Base-by-base conservation (phyloP, 2,113 vertebrate species). In the Origma solitaria region DNA sequence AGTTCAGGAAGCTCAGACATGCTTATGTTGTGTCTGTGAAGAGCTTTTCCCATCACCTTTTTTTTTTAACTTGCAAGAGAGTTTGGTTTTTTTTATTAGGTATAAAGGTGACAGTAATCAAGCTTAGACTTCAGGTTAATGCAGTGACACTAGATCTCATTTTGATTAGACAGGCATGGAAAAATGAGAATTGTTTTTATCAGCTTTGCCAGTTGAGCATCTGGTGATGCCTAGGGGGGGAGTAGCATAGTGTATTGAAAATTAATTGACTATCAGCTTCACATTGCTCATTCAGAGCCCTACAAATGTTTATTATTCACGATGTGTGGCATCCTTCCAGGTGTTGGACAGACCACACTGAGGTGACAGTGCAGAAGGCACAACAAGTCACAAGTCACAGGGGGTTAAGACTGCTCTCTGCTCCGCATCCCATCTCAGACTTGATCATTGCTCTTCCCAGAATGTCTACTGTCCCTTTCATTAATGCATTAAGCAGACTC, bases 251-350 rank as follows among this genome's bases (percentile, higher is more conserved):
- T 31, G 49, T 72, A n/a, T n/a, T 84, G 91, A 86, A 91, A 94
- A 97, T 86, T 66, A 95, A 78, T 92, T 86, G 76, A 50, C 82
- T 90, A 31, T 88, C 91, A 91, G 30, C 50, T 76, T 94, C 87
- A 40, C 38, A 15, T 78, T 58, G 86, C 69, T 95, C 60, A 28
- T 82, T 86, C 40, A 23, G 88, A 94, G 71, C 68, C 64, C 24
- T 86, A 2, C 62, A 28, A 15, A 42, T 0, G 1, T 72, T 87
- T 79, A 60, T 91, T 92, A 54, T 82, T 94, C 62, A 57, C 15
- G 0, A 6, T 45, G 13, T 35, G 7, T 28, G 57, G 66, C 79
- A 42, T 65, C 54, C 42, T 76, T 64, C 50, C 81, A 58, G 87
- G 30, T 66, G 50, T 24, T 72, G 78, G 57, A 27, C 75, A 66